phyloP scores from a whole-genome alignment of 2,797 vertebrate genomes.

The Darevskia mixta region DNA sequence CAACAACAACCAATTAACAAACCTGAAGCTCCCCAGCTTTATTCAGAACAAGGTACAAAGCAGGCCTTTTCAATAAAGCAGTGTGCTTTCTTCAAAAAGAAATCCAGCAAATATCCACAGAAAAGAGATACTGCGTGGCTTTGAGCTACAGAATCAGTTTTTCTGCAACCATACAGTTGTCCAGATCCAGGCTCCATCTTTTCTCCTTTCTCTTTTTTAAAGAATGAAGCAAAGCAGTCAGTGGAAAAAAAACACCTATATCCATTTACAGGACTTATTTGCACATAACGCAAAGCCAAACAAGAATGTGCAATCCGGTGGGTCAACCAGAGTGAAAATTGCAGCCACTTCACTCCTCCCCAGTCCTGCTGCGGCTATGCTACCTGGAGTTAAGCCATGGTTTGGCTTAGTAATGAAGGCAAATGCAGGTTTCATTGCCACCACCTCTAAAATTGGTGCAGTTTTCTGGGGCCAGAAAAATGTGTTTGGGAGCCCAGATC shows the following conservation, averaged over 20 bases:
- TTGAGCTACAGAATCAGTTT: not conserved
- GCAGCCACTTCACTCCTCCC: too few species aligned
- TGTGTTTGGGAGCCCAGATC: too few species aligned
- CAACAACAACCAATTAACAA: conserved; percentile 12
- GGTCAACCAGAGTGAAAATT: too few species aligned
- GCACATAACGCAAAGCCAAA: too few species aligned
- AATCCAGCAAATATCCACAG: not conserved
- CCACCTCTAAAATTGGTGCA: too few species aligned
- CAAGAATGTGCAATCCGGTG: too few species aligned
- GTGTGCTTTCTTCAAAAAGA: not conserved
- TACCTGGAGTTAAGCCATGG: too few species aligned
- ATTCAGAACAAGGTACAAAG: not conserved
- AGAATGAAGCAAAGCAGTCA: not conserved
- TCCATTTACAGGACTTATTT: not conserved
- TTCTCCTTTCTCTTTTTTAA: not conserved
- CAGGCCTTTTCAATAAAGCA: conserved; percentile 13
- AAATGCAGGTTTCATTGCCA: too few species aligned
- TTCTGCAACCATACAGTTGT: not conserved
- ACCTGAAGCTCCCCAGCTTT: not conserved
- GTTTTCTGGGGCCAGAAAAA: too few species aligned
- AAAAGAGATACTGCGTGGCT: not conserved
- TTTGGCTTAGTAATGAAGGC: too few species aligned
- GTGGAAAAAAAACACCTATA: not conserved
- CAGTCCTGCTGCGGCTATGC: too few species aligned
- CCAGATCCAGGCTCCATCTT: not conserved